phyloP scores from a whole-genome alignment of 2,797 vertebrate species.

The Manis pentadactyla region DNA sequence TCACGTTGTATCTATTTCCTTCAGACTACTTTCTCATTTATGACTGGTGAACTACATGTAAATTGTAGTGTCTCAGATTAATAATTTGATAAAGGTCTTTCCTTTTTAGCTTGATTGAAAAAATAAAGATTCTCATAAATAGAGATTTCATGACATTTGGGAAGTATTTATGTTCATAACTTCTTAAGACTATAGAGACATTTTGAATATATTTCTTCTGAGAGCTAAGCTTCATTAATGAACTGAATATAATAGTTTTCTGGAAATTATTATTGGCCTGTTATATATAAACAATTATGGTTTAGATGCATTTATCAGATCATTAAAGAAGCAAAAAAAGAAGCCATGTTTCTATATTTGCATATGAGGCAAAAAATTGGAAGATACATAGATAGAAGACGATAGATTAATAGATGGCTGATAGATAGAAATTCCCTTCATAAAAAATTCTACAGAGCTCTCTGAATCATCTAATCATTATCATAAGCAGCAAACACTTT shows the following conservation, averaged over 20 bases:
- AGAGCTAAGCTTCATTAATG: background rate
- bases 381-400: background rate
- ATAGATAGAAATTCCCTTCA: background rate
- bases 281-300: background rate
- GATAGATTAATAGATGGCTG: background rate
- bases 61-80: background rate
- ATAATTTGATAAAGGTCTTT: background rate
- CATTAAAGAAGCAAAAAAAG: background rate
- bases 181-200: background rate
- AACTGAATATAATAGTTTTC: background rate
- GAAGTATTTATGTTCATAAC: slow-evolving; percentile 4
- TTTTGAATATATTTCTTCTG: background rate
- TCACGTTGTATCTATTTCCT: background rate
- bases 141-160: background rate
- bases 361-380: background rate
- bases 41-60: background rate
- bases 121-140: background rate
- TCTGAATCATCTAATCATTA: background rate
- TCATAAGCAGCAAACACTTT: background rate
- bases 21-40: slow-evolving; percentile 9
- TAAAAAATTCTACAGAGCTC: background rate
- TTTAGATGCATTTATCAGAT: slow-evolving; percentile 4
- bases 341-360: background rate
- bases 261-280: slow-evolving; percentile 51
- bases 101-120: background rate